Percentiles rank a stretch among this genome's conserved stretches.
These are phyloP conservation scores for Cyprinodon brontotheroides DNA, from an alignment of 2,113 vertebrate species.

Conservation along the genomic window DNA sequence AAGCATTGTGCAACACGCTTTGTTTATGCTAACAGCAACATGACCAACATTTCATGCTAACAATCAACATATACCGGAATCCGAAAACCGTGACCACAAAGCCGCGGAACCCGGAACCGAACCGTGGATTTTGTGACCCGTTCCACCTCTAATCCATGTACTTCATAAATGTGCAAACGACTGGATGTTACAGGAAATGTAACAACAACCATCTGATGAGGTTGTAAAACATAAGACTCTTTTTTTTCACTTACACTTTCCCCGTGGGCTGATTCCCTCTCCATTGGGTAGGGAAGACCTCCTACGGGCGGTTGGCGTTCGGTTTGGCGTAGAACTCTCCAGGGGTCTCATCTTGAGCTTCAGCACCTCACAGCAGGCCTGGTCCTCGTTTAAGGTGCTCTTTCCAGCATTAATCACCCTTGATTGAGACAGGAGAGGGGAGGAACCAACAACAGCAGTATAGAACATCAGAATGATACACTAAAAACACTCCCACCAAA, in stretches of 20 bases:
- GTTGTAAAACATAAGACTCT: neutral
- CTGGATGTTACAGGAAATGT: too few relatives aligned
- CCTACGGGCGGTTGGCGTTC: slow-evolving; percentile 81
- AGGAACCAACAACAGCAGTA: neutral
- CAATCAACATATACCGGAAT: too few relatives aligned
- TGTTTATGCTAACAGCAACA: too few relatives aligned
- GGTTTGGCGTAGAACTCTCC: slow-evolving; percentile 81
- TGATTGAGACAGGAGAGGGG: slow-evolving; percentile 27
- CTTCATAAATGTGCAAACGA: too few relatives aligned
- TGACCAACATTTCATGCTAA: too few relatives aligned
- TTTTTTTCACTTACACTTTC: slow-evolving; percentile 81
- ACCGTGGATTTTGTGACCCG: too few relatives aligned
- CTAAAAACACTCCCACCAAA: neutral
- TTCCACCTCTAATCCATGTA: too few relatives aligned
- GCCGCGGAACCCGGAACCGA: too few relatives aligned
- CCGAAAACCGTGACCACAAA: too few relatives aligned
- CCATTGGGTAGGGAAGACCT: slow-evolving; percentile 93
- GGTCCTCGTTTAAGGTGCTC: slow-evolving; percentile 96
- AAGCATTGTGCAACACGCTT: too few relatives aligned
- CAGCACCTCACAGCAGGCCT: slow-evolving; percentile 95
- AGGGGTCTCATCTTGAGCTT: slow-evolving; percentile 86
- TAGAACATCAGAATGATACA: neutral
- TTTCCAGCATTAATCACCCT: slow-evolving; percentile 99
- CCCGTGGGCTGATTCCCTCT: slow-evolving; percentile 86
- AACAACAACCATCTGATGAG: neutral